Evolutionary conservation across 2,113 vertebrate genomes (phyloP).

Genomic region (Indri indri): DNA sequence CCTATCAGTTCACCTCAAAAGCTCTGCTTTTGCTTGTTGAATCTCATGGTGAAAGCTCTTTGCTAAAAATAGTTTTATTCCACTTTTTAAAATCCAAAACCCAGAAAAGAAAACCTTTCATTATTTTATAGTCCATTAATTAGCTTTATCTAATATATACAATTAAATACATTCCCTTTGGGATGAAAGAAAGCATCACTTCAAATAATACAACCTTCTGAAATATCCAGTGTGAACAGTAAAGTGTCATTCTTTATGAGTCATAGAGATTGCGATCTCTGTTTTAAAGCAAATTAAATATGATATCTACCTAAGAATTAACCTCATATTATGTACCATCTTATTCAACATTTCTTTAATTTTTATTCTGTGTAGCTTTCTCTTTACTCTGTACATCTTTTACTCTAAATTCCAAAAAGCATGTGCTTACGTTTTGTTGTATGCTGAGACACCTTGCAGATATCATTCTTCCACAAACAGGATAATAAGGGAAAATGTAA

Average conservation of each 20-base stretch:
- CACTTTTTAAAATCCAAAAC: not conserved
- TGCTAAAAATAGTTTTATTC: not conserved
- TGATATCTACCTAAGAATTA: not conserved
- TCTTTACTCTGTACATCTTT: not conserved
- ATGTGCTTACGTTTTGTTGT: not conserved
- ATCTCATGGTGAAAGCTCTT: not conserved
- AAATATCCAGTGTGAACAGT: not conserved
- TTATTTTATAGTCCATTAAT: not conserved
- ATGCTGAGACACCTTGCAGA: not conserved
- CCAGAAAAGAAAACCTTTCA: not conserved
- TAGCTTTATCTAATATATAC: not conserved
- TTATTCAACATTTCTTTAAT: not conserved
- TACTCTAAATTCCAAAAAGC: not conserved
- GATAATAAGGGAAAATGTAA: not conserved
- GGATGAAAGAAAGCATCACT: not conserved
- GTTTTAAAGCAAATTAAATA: not conserved
- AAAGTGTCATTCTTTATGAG: not conserved
- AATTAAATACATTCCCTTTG: not conserved
- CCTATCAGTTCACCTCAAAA: constrained; percentile 5
- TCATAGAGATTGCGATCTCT: not conserved
- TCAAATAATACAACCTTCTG: not conserved
- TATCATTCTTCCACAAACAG: not conserved
- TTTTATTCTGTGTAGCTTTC: not conserved
- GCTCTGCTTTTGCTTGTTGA: not conserved
- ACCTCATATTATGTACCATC: not conserved